These are phyloP conservation scores for Boloria selene DNA, from an alignment of 2,888 invertebrate species.

Conservation along the genomic window DNA sequence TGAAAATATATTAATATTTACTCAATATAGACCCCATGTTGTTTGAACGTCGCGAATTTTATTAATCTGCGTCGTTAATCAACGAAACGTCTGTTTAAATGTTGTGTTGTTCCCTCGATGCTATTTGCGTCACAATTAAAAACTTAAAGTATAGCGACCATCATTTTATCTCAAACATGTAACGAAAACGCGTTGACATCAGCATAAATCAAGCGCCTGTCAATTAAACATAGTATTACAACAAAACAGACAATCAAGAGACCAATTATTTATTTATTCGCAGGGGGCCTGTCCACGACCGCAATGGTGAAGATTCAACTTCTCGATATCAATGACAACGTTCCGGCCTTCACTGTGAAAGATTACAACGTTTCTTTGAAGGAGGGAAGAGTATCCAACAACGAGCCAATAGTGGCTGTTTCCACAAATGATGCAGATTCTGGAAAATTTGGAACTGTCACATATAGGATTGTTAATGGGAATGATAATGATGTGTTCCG, in stretches of 20 bases:
- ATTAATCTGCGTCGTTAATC: constrained; percentile 26
- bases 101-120: constrained; percentile 22
- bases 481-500: constrained; percentile 94
- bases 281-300: constrained; percentile 96
- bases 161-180: constrained; percentile 55
- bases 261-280: constrained; percentile 80
- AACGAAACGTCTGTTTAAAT: constrained; percentile 26
- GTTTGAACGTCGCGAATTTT: not conserved
- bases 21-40: not conserved
- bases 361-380: constrained; percentile 96
- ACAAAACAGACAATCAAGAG: constrained; percentile 76
- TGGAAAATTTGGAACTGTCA: constrained; percentile 90
- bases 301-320: constrained; percentile 96
- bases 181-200: constrained; percentile 65
- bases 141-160: constrained; percentile 38
- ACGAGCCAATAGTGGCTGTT: constrained; percentile 91
- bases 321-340: constrained; percentile 97
- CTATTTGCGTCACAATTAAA: constrained; percentile 40
- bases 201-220: constrained; percentile 77
- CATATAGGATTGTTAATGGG: constrained; percentile 91
- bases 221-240: constrained; percentile 81
- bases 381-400: constrained; percentile 84
- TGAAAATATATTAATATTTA: not conserved
- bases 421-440: constrained; percentile 95
- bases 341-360: constrained; percentile 94